These are phyloP conservation scores for Drosophila setifemur DNA, from an alignment of 1,140 invertebrate species.

Conservation along the genomic window DNA sequence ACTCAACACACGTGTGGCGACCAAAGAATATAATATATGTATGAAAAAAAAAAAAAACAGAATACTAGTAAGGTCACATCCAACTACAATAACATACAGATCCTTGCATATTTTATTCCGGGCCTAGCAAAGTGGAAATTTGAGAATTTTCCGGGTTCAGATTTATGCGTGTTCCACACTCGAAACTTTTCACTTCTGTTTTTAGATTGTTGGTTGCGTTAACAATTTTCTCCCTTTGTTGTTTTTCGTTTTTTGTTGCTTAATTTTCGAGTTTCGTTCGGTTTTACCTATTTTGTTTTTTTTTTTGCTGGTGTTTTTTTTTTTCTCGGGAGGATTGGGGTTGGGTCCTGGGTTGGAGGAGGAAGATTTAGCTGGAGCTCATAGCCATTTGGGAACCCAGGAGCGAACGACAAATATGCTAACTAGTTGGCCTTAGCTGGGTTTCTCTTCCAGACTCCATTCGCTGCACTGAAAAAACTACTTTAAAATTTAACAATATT, in stretches of 20 bases:
- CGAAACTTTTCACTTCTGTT: conserved; percentile 30
- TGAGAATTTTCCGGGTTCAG: not conserved
- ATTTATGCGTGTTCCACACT: conserved; percentile 8
- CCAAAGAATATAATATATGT: conserved; percentile 1
- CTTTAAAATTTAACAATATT: no score
- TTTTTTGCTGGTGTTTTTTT: not conserved
- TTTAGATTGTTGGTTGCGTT: conserved; percentile 22
- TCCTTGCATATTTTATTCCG: conserved; percentile 12
- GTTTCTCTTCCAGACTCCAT: not conserved
- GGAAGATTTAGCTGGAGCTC: not conserved
- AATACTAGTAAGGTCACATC: conserved; percentile 29
- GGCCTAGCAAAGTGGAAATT: conserved; percentile 11
- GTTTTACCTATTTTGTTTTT: conserved; percentile 8
- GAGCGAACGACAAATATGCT: conserved; percentile 48
- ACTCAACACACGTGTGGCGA: conserved; percentile 26
- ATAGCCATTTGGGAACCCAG: conserved; percentile 2
- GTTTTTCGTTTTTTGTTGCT: not conserved
- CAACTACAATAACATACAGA: conserved; percentile 2
- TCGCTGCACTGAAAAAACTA: no score
- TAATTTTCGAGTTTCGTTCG: conserved; percentile 9
- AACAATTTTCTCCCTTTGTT: conserved; percentile 5
- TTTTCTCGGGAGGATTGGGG: conserved; percentile 5
- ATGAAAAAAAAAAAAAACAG: not conserved
- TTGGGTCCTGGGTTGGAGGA: not conserved
- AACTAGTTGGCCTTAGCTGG: conserved; percentile 42